Conservation (phyloP, 2,113 vertebrate genomes). For the Lepus americanus region DNA sequence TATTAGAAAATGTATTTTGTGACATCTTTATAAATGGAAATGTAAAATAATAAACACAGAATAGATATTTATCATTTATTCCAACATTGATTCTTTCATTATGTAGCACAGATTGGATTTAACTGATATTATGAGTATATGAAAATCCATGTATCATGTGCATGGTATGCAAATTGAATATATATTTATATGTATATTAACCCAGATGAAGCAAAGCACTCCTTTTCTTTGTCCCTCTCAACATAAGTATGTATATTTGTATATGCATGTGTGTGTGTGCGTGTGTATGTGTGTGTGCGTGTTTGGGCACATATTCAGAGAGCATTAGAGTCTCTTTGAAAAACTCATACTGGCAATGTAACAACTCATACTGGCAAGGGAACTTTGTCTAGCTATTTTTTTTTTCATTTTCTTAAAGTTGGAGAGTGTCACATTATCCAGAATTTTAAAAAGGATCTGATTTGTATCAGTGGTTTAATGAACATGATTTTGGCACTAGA, state of each 20-base stretch:
- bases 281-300: neutral
- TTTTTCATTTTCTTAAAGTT: neutral
- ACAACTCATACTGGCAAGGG: neutral
- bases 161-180: accelerated
- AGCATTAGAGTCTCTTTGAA: neutral
- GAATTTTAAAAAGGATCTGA: constrained; percentile 5
- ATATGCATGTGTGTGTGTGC: neutral
- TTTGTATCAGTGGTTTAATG: constrained; percentile 62
- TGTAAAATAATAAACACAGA: neutral
- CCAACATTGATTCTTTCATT: constrained; percentile 12
- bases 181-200: neutral
- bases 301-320: neutral
- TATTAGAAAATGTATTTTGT: neutral
- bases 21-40: constrained; percentile 19
- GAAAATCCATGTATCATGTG: neutral
- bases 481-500: constrained; percentile 57
- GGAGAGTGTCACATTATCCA: neutral
- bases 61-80: neutral
- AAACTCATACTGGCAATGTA: neutral
- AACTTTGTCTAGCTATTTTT: neutral
- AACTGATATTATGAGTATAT: neutral
- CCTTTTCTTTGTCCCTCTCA: neutral
- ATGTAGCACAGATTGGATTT: neutral
- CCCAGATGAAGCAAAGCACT: neutral
- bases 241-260: neutral